Evolutionary conservation across 2,113 vertebrate genomes (phyloP).

Genomic region (Eulemur rufifrons): DNA sequence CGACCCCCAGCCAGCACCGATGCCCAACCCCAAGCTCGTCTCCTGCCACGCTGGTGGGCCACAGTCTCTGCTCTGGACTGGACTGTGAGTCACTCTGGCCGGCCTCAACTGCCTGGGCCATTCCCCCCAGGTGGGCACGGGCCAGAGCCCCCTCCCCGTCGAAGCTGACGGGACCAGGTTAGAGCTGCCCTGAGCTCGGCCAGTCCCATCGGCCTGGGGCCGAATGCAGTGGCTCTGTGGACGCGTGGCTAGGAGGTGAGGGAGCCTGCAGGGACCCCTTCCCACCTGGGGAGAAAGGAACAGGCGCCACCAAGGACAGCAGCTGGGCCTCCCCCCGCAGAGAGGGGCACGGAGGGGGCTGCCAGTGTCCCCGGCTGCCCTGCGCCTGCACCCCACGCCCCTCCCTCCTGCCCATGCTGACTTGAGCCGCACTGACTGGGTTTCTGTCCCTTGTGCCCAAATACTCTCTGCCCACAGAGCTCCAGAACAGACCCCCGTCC

Average conservation of each 20-base stretch:
- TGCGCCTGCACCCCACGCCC: too few relatives aligned
- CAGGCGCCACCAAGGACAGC: not conserved
- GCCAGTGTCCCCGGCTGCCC: not conserved
- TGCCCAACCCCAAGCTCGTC: not conserved
- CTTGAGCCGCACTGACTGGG: not conserved
- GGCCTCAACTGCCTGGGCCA: not conserved
- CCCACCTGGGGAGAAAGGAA: not conserved
- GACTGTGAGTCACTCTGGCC: not conserved
- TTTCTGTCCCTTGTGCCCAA: not conserved
- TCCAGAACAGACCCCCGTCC: not conserved
- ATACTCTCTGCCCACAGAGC: not conserved
- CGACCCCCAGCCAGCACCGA: rapidly evolving
- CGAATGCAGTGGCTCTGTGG: not conserved
- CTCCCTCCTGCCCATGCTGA: not conserved
- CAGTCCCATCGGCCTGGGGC: not conserved
- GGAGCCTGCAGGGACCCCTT: not conserved
- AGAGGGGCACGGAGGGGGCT: too few relatives aligned
- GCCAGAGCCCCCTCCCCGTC: not conserved
- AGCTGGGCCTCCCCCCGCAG: not conserved
- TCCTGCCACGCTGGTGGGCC: not conserved
- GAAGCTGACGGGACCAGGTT: not conserved
- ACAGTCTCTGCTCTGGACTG: not conserved
- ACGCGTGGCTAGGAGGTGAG: not conserved
- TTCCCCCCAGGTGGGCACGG: not conserved
- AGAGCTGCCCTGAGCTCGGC: not conserved